These are phyloP conservation scores for Dynastes hyllus DNA, from an alignment of 2,888 invertebrate genomes.

Conservation along the genomic window DNA sequence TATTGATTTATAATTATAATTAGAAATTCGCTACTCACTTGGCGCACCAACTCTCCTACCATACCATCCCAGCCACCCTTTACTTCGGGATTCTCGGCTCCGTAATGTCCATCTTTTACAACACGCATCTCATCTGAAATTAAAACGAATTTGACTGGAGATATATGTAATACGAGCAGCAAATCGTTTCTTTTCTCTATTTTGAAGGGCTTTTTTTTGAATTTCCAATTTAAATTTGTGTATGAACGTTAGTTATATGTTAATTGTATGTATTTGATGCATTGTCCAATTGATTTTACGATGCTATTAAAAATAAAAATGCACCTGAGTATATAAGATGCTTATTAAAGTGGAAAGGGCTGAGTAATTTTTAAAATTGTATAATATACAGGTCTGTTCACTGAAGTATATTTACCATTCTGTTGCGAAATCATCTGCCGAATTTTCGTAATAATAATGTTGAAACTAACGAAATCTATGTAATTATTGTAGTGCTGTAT, in stretches of 20 bases:
- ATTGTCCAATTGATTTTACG: no score
- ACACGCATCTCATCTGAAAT: constrained; percentile 86
- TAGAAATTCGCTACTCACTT: constrained; percentile 76
- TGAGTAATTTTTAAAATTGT: no score
- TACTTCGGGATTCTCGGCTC: constrained; percentile 82
- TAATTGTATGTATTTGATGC: background rate
- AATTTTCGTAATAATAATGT: no score
- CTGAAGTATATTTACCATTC: no score
- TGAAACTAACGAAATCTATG: no score
- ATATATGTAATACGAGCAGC: constrained; percentile 10
- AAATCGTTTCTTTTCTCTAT: constrained; percentile 15
- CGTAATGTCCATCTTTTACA: constrained; percentile 90
- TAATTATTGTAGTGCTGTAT: no score
- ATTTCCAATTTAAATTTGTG: background rate
- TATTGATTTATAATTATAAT: constrained; percentile 63
- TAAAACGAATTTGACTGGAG: constrained; percentile 47
- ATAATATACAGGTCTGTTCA: no score
- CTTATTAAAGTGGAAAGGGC: no score
- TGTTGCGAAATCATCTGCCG: no score
- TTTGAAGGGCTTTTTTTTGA: constrained; percentile 14
- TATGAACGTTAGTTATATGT: background rate
- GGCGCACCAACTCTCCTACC: constrained; percentile 89
- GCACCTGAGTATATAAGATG: no score
- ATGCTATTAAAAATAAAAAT: no score
- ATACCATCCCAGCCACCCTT: constrained; percentile 91